Evolutionary conservation across 2,888 invertebrate species (phyloP), one percentile per base, ranked within the genome.

Genomic region (Eupithecia pulchellata): DNA sequence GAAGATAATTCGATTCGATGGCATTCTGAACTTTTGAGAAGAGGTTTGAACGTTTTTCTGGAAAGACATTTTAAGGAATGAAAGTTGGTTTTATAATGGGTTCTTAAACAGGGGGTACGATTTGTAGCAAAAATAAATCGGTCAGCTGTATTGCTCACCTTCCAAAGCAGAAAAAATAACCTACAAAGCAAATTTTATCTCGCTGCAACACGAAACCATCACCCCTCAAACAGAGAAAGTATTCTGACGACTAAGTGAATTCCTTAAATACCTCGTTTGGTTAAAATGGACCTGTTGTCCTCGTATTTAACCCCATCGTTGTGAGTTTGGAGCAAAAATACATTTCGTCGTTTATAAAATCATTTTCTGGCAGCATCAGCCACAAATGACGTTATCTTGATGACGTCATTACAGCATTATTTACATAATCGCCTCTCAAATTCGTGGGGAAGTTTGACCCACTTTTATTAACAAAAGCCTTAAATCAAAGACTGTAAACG

Each of bases 391-490:
- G 85, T 85, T 85, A 86, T 88, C 86, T 76, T 86, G 86, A 89
- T 89, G 89, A 87, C 85, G 85, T 86, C 89, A 88, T 90, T 89
- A 89, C 82, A 81, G 82, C 83, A 84, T 83, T 87, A 89, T 90
- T 90, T 89, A 88, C 90, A 89, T 90, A 90, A 90, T 90, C 88
- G 86, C 84, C 80, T 77, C 66, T 72, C 68, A 64, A 62, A 58
- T 66, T 71, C 68, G 20, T 17, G 20, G 39, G 25, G 68, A 65
- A 60, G 36, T 60, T n/a, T n/a, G n/a, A n/a, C n/a, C n/a, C n/a
- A 30, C 34, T 34, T 20, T 20, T 66, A 66, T 65, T n/a, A n/a
- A 39, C 17, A 71, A 47, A 27, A 3, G 14, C 63, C 55, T 20
- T 73, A 66, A 72, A 20, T 9, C 13, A 25, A 62, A 25, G 34